Percentiles rank a stretch among this genome's conserved stretches.
Evolutionary conservation across 2,113 vertebrate genomes (phyloP).

Genomic region (Cynocephalus volans): DNA sequence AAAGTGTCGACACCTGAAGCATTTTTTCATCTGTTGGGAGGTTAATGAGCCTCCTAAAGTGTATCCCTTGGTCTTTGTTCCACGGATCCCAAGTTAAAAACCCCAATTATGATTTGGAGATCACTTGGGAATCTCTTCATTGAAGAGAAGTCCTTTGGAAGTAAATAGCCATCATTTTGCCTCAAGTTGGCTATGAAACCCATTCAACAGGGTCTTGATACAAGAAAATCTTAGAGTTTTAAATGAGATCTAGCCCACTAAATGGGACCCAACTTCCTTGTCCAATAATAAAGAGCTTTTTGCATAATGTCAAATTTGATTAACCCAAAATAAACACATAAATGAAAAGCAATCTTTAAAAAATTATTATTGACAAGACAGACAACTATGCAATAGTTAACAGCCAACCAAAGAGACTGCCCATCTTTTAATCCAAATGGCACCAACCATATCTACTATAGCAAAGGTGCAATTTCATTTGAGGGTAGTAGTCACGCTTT

Average conservation of each 20-base stretch:
- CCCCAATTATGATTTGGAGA: not conserved
- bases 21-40: not conserved
- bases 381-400: not conserved
- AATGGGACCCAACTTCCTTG: not conserved
- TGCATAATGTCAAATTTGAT: slow-evolving; percentile 37
- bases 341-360: slow-evolving; percentile 39
- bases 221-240: not conserved
- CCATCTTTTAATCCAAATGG: not conserved
- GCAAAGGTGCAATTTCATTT: not conserved
- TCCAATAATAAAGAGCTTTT: not conserved
- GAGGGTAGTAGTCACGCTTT: not conserved
- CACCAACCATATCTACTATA: not conserved
- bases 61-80: not conserved
- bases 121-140: not conserved
- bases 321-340: slow-evolving; percentile 37
- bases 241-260: not conserved
- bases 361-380: not conserved
- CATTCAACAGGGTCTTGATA: not conserved
- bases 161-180: not conserved
- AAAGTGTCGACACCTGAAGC: not conserved
- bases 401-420: not conserved
- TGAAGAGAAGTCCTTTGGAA: not conserved
- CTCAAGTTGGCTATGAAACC: not conserved
- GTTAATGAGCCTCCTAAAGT: not conserved
- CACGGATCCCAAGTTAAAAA: not conserved